These are phyloP conservation scores for Protophormia terraenovae DNA, from an alignment of 2,888 invertebrate genomes.

Conservation along the genomic window DNA sequence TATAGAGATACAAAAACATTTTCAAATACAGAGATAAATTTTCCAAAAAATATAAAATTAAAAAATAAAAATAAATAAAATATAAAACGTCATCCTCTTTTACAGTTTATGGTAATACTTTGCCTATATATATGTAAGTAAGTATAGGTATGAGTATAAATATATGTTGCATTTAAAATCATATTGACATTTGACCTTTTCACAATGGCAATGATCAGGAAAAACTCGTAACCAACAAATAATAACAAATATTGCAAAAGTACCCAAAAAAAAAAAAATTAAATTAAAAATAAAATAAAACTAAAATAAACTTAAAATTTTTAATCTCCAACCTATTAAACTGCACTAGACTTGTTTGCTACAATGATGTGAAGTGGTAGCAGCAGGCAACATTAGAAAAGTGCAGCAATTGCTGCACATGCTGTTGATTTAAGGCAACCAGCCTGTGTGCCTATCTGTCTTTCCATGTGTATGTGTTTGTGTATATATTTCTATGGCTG, in stretches of 20 bases:
- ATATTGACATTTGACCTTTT: constrained; percentile 66
- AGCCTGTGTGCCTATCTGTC: neutral
- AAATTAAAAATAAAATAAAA: too few relatives aligned
- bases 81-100: constrained; percentile 55
- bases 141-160: neutral
- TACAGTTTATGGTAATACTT: constrained; percentile 38
- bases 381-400: neutral
- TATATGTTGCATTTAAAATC: constrained; percentile 49
- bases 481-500: neutral
- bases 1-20: constrained; percentile 14
- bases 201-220: constrained; percentile 65
- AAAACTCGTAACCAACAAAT: constrained; percentile 17
- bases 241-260: constrained; percentile 9
- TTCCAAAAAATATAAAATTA: neutral
- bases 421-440: neutral
- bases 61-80: neutral
- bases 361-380: constrained; percentile 36
- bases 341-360: constrained; percentile 44
- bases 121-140: neutral
- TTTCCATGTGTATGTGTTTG: neutral
- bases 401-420: constrained; percentile 29
- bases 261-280: neutral
- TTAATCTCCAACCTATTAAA: constrained; percentile 61
- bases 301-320: constrained; percentile 23
- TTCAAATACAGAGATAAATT: constrained; percentile 28